These are phyloP conservation scores for Scartelaos histophorus DNA, from an alignment of 2,113 vertebrate genomes.

Conservation along the genomic window DNA sequence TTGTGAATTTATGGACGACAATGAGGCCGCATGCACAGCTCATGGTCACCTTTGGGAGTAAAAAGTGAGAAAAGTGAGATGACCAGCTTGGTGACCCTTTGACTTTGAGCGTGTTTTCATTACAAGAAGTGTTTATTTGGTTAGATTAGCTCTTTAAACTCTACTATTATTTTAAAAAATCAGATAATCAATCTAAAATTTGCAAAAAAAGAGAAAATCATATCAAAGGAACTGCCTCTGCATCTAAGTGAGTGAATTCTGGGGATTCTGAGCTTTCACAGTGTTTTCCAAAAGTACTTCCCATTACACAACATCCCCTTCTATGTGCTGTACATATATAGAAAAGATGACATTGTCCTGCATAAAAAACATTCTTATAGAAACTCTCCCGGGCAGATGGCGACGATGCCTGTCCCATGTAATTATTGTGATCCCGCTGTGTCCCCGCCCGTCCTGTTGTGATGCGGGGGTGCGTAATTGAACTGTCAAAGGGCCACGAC, in stretches of 20 bases:
- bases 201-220: no score
- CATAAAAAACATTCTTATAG: constrained; percentile 1
- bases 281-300: no score
- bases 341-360: not conserved
- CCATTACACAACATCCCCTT: no score
- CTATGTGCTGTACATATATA: no score
- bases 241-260: no score
- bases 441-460: constrained; percentile 19
- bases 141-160: no score
- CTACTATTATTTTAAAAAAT: no score
- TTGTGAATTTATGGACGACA: constrained; percentile 20
- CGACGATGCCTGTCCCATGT: constrained; percentile 17
- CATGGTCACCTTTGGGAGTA: not conserved
- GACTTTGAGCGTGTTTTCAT: not conserved
- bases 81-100: constrained; percentile 24
- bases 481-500: constrained; percentile 50
- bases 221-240: no score
- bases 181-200: no score
- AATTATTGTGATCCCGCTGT: constrained; percentile 38
- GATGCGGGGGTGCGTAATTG: constrained; percentile 36
- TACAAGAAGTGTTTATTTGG: constrained; percentile 4
- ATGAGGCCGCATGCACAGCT: constrained; percentile 8
- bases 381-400: constrained; percentile 30
- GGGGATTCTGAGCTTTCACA: no score
- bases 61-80: not conserved